Evolutionary conservation across 53 echinoderm and acorn worm species (phyloP).

Genomic region (Holothuria leucospilota): DNA sequence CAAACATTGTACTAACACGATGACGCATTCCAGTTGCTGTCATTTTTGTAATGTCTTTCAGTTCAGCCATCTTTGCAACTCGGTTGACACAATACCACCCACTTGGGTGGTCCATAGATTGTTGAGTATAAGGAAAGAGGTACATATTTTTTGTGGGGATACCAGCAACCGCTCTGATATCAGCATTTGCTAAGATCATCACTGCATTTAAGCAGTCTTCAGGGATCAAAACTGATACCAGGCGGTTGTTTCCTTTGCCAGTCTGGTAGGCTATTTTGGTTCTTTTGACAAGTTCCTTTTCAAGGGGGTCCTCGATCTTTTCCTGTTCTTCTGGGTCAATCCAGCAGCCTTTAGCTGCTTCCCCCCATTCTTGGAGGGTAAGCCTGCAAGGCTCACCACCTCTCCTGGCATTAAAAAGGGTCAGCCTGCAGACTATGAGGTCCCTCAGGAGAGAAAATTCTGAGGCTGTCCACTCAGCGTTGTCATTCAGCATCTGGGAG

Average conservation of each 20-base stretch:
- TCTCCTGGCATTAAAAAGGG: no score
- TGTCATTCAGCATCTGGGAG: no score
- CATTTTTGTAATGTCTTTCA: neutral
- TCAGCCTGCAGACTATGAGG: no score
- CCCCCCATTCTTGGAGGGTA: no score
- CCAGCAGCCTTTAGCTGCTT: constrained; percentile 25
- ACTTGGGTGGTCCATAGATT: constrained; percentile 3
- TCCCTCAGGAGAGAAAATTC: no score
- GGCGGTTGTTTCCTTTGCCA: constrained; percentile 65
- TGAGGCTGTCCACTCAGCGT: no score
- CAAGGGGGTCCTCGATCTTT: constrained; percentile 56
- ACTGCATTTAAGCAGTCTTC: constrained; percentile 28
- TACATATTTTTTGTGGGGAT: neutral
- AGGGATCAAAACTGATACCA: constrained; percentile 67
- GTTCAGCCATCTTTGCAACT: neutral
- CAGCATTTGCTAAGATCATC: no score
- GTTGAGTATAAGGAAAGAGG: neutral
- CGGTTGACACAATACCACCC: neutral
- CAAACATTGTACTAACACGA: neutral
- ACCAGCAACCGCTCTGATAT: no score
- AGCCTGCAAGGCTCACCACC: no score
- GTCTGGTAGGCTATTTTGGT: constrained; percentile 71
- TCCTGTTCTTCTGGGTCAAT: constrained; percentile 35
- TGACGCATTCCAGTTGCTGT: constrained; percentile 1
- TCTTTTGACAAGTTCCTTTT: constrained; percentile 32